Evolutionary conservation across 2,888 invertebrate genomes (phyloP), one percentile per base, ranked within the genome.

Genomic region (Cephus pygmeus): DNA sequence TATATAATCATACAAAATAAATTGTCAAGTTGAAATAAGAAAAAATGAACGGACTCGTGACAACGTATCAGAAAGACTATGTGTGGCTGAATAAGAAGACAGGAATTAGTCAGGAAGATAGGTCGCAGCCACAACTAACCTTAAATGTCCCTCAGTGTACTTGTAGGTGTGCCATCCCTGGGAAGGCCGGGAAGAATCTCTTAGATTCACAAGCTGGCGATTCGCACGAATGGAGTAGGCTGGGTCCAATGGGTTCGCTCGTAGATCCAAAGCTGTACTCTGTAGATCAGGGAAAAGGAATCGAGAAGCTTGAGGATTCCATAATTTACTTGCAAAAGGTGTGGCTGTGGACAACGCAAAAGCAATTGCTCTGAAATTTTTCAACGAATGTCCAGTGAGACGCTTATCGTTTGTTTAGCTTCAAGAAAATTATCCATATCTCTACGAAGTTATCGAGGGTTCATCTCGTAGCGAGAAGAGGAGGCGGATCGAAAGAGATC

Each of bases 41-140:
- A 75, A 77, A 77, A 81, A 94, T 94, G 94, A 94, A 94, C 90
- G 93, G 94, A 83, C 95, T 93, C 84, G 90, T 94, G 77, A 93
- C 95, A 0, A 94, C 94, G 0, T 95, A 95, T 85, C 92, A 93
- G 73, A 94, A 94, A 85, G 95, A 95, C 88, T 95, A 94, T 83
- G 85, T 94, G 33, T 95, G 95, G 95, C 95, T 95, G 0, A 91
- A 92, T 86, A 91, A 90, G 1, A 87, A 89, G 76, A 86, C 87
- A 6, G 87, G 77, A 56, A 78, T 75, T 11, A 12, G 34, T 11
- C 15, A 77, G 11, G n/a, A 33, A 33, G 15, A 11, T 76, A 1
- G 40, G n/a, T 73, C 73, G 2, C 77, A 75, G 11, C 30, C 33
- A n/a, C 69, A 56, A 56, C n/a, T 33, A n/a, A 71, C 33, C 71